Conservation (phyloP, 2,888 invertebrate genomes). For the Prosopocoilus inquinatus region DNA sequence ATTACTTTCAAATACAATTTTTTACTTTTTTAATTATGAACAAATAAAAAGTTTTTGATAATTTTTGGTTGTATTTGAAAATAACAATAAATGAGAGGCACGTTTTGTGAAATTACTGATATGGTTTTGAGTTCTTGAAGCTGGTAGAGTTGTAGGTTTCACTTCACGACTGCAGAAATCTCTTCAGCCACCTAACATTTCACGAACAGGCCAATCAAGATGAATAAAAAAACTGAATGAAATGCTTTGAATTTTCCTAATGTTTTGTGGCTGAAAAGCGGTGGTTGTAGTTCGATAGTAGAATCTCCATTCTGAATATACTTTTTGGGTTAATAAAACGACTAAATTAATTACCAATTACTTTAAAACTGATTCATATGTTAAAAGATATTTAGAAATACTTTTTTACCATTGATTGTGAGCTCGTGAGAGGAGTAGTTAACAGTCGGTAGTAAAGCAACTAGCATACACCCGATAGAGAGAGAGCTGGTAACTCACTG, state of each 20-base stretch:
- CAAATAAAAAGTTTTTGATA: too few relatives aligned
- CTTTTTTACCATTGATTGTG: constrained; percentile 47
- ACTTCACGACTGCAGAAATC: constrained; percentile 29
- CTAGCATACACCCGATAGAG: constrained; percentile 37
- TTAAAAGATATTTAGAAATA: constrained; percentile 32
- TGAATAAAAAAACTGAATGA: neutral
- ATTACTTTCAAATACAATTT: too few relatives aligned
- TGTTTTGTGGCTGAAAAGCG: constrained; percentile 13
- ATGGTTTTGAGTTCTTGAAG: constrained; percentile 1
- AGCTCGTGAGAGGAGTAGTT: constrained; percentile 48
- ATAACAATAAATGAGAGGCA: neutral
- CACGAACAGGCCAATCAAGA: constrained; percentile 4
- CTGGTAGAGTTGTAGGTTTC: constrained; percentile 11
- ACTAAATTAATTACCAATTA: constrained; percentile 16
- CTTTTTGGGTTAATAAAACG: constrained; percentile 12
- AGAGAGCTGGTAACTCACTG: constrained; percentile 46
- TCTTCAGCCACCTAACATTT: constrained; percentile 22
- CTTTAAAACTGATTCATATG: constrained; percentile 27
- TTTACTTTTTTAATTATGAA: too few relatives aligned
- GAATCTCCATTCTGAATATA: constrained; percentile 1
- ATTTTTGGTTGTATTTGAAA: neutral
- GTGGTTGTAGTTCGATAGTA: constrained; percentile 8
- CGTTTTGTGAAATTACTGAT: neutral
- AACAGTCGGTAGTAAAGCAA: constrained; percentile 38
- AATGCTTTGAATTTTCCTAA: neutral